phyloP scores from a whole-genome alignment of 2,888 invertebrate genomes.

The Ectemnius cavifrons region DNA sequence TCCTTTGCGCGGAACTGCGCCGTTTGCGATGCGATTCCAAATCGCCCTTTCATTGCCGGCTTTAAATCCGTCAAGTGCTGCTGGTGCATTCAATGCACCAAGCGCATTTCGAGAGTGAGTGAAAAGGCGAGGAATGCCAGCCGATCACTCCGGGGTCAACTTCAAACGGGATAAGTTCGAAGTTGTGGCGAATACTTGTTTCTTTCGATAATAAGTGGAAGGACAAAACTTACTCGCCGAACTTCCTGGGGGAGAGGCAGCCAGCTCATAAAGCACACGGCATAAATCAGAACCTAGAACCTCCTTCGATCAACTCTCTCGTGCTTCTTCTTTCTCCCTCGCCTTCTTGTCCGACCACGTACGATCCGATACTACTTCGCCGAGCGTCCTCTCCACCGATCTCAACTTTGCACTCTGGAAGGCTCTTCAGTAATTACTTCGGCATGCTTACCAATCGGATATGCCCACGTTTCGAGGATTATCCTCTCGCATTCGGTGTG shows the following conservation, averaged over 20 bases:
- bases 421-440: slow-evolving; percentile 65
- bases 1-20: slow-evolving; percentile 7
- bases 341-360: slow-evolving; percentile 14
- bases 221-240: slow-evolving; percentile 63
- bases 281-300: slow-evolving; percentile 67
- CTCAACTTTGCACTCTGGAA: slow-evolving; percentile 64
- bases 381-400: slow-evolving; percentile 41
- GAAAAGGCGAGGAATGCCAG: too few species aligned
- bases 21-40: slow-evolving; percentile 9
- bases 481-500: slow-evolving; percentile 46
- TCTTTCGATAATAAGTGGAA: slow-evolving; percentile 25
- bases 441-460: slow-evolving; percentile 63
- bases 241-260: slow-evolving; percentile 46
- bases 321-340: slow-evolving; percentile 12
- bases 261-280: slow-evolving; percentile 69
- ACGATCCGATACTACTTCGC: slow-evolving; percentile 49
- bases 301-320: slow-evolving; percentile 39
- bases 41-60: slow-evolving; percentile 1
- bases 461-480: slow-evolving; percentile 66
- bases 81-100: neutral
- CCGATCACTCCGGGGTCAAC: neutral
- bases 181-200: neutral
- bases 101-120: too few species aligned
- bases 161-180: neutral
- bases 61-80: neutral